Base-by-base conservation (phyloP, 2,113 vertebrate species). In the Serilophus lunatus region DNA sequence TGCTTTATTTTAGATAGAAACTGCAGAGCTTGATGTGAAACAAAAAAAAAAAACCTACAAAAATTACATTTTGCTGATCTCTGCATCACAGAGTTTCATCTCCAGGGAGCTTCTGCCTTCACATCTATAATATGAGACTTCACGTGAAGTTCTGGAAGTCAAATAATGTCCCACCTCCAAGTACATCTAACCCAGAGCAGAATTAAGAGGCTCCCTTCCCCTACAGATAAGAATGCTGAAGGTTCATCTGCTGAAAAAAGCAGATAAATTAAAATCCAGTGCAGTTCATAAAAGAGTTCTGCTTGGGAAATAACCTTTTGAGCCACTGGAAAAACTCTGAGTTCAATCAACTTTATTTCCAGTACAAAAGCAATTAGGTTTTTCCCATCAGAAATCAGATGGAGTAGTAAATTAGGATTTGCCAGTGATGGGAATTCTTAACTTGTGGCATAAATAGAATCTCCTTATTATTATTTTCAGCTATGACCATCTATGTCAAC, bases 281-380 rank as follows among this genome's bases (percentile, higher is more conserved):
- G 61, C 92, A 86, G 93, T 94, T 23, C 94, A 82, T 86, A 96
- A 92, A 94, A 97, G 91, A 96, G 95, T 49, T 40, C 10, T 88
- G 97, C 97, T 97, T 97, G 97, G 96, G 97, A 98, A 98, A 97
- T 96, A 97, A 97, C 97, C 96, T 97, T 97, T 95, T 28, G 86
- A 97, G 95, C 79, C 84, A 96, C 95, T 96, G 97, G 97, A 97
- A 97, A 97, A 97, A 97, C 93, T 95, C 89, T 22, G 95, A 95
- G 96, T 97, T 97, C 97, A 98, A 97, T 97, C 97, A 98, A 97
- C 97, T 97, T 97, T 97, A 97, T 97, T 97, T 97, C 82, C 93
- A 92, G 92, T 93, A 95, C 61, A 92, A 97, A 96, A 96, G 97
- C 95, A 96, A 97, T 96, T 80, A 83, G 63, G 71, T 97, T 97